These are phyloP conservation scores for Philereme transversata DNA, from an alignment of 2,888 invertebrate species.

Conservation along the genomic window DNA sequence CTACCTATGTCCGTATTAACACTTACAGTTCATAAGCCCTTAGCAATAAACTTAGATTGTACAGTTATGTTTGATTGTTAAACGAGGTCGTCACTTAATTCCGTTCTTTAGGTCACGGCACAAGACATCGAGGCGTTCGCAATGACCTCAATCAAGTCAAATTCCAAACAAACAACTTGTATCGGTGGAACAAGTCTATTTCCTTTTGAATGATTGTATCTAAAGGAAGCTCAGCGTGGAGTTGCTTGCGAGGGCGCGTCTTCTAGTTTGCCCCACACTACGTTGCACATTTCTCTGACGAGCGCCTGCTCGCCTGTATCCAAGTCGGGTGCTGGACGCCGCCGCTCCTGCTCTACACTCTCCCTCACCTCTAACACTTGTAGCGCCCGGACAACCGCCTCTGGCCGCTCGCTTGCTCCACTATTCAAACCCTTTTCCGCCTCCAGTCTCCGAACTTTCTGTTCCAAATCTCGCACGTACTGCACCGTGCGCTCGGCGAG, in stretches of 20 bases:
- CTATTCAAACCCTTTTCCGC: constrained; percentile 93
- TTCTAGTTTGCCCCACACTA: constrained; percentile 95
- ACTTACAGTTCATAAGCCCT: constrained; percentile 39
- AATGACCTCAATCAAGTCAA: constrained; percentile 73
- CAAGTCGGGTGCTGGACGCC: constrained; percentile 85
- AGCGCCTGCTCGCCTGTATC: constrained; percentile 96
- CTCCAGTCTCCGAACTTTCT: constrained; percentile 92
- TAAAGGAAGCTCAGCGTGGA: constrained; percentile 58
- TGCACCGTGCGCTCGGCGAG: constrained; percentile 94
- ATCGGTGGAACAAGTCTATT: constrained; percentile 57
- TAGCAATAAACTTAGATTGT: constrained; percentile 49
- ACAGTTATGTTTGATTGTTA: constrained; percentile 57
- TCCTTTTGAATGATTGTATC: constrained; percentile 46
- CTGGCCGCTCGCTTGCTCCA: constrained; percentile 88
- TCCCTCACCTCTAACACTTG: constrained; percentile 96
- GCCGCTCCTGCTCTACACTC: constrained; percentile 89
- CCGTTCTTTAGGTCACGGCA: constrained; percentile 74
- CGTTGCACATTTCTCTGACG: constrained; percentile 98
- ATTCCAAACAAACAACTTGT: constrained; percentile 67
- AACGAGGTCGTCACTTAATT: constrained; percentile 70
- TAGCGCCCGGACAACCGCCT: constrained; percentile 96
- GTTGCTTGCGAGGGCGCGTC: constrained; percentile 88
- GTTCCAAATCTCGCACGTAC: constrained; percentile 95
- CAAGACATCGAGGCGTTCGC: constrained; percentile 58
- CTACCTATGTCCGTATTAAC: constrained; percentile 47